These are phyloP conservation scores for Zaprionus obscuricornis DNA, from an alignment of 2,888 invertebrate genomes.

Conservation along the genomic window DNA sequence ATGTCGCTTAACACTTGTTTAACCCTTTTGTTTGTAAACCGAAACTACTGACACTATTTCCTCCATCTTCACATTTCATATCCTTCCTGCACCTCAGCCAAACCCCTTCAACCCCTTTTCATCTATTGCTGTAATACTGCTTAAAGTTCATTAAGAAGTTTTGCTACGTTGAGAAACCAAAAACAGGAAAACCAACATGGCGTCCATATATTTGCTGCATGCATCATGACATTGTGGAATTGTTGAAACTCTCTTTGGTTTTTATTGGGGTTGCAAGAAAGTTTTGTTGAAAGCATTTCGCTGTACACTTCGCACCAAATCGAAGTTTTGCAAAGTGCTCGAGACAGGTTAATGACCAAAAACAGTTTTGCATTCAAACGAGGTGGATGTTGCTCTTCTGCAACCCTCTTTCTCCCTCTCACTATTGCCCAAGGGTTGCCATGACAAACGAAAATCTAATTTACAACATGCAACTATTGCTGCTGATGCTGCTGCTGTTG, in stretches of 20 bases:
- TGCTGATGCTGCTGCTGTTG: too few species aligned
- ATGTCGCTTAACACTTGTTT: conserved; percentile 70
- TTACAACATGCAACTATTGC: conserved; percentile 71
- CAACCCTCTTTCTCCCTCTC: conserved; percentile 26
- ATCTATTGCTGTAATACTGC: too few species aligned
- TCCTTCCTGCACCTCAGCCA: not conserved
- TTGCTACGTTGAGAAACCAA: conserved; percentile 18
- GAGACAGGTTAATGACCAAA: conserved; percentile 78
- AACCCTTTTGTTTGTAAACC: conserved; percentile 63
- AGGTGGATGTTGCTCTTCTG: conserved; percentile 37
- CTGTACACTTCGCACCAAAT: conserved; percentile 36
- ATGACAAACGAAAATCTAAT: conserved; percentile 76
- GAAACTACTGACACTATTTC: conserved; percentile 11
- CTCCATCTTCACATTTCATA: not conserved
- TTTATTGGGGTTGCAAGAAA: conserved; percentile 56
- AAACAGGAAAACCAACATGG: conserved; percentile 56
- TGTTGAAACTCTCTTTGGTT: conserved; percentile 19
- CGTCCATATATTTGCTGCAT: conserved; percentile 40
- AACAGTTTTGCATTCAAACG: conserved; percentile 76
- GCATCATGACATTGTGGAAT: conserved; percentile 59
- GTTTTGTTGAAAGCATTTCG: conserved; percentile 66
- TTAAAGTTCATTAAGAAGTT: conserved; percentile 74
- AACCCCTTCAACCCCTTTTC: not conserved
- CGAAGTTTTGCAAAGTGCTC: conserved; percentile 67
- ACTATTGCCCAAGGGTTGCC: conserved; percentile 55